phyloP scores from a whole-genome alignment of 30 jellyfish, hydroid and myxozoan genomes.

The Pseudorhiza aurosa region DNA sequence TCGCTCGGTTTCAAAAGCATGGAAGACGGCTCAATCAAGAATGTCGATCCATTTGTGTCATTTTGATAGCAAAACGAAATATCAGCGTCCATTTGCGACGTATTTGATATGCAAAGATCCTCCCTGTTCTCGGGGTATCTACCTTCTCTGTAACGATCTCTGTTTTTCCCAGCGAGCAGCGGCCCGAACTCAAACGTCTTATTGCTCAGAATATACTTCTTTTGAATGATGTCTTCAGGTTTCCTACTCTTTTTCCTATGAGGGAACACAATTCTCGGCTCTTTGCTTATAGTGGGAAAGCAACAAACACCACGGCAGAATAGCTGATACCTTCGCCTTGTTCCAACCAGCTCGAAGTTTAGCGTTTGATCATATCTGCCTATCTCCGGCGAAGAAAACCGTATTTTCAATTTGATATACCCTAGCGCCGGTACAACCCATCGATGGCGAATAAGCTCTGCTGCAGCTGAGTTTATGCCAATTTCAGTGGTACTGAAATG shows the following conservation, averaged over 20 bases:
- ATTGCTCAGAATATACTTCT: slow-evolving; percentile 76
- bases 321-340: slow-evolving; percentile 87
- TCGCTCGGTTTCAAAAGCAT: slow-evolving; percentile 83
- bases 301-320: slow-evolving; percentile 97
- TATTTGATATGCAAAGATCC: slow-evolving; percentile 76
- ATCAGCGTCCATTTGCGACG: slow-evolving; percentile 93
- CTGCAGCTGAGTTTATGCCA: slow-evolving; percentile 5
- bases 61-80: slow-evolving; percentile 76
- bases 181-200: slow-evolving; percentile 95
- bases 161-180: slow-evolving; percentile 93
- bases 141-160: slow-evolving; percentile 97
- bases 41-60: slow-evolving; percentile 93
- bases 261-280: slow-evolving; percentile 96
- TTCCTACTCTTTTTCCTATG: slow-evolving; percentile 82
- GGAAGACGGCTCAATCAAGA: slow-evolving; percentile 79
- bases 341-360: slow-evolving; percentile 92
- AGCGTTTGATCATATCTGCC: slow-evolving; percentile 95
- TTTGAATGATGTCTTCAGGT: slow-evolving; percentile 89
- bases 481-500: slow-evolving; percentile 56
- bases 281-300: slow-evolving; percentile 92
- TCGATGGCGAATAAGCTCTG: slow-evolving; percentile 76
- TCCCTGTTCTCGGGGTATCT: slow-evolving; percentile 98
- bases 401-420: slow-evolving; percentile 55
- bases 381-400: slow-evolving; percentile 83
- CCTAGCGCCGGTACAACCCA: slow-evolving; percentile 87